A percentile compares a stretch with the other conserved stretches of the same genome.
These are phyloP conservation scores for Hydrotaea diabolus DNA, from an alignment of 2,888 invertebrate genomes.

Conservation along the genomic window DNA sequence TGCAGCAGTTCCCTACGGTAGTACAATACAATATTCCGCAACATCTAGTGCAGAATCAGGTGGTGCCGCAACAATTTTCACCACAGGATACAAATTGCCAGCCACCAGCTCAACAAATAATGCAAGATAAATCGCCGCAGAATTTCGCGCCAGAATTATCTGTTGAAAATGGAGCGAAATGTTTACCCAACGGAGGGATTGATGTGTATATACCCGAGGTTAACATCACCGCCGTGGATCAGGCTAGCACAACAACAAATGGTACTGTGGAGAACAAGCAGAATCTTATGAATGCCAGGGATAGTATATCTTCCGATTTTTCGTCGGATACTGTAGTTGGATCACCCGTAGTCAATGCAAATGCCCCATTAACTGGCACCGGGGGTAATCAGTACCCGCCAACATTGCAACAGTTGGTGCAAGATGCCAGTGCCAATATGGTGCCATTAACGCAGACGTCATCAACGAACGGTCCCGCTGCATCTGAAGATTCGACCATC, in stretches of 20 bases:
- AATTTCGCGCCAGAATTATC: background rate
- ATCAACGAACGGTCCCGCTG: conserved; percentile 71
- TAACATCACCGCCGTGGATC: conserved; percentile 1
- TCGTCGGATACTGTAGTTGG: background rate
- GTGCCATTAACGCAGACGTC: conserved; percentile 71
- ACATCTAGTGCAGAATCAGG: background rate
- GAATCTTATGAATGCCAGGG: background rate
- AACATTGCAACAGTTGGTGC: background rate
- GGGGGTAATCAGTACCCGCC: conserved; percentile 60
- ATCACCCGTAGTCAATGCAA: background rate
- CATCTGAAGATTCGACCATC: conserved; percentile 73
- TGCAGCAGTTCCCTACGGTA: conserved; percentile 14
- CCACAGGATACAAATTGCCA: background rate
- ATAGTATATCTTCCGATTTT: background rate
- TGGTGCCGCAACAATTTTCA: conserved; percentile 4
- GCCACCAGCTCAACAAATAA: background rate
- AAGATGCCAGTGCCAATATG: background rate
- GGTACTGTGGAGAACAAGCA: background rate
- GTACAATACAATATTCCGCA: conserved; percentile 13
- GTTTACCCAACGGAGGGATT: background rate
- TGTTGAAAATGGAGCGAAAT: background rate
- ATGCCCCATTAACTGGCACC: no score
- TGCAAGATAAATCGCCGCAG: background rate
- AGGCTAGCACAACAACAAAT: background rate
- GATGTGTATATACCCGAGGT: conserved; percentile 1